Base-by-base conservation (phyloP, 2,113 vertebrate genomes). In the Lophotis ruficrista region DNA sequence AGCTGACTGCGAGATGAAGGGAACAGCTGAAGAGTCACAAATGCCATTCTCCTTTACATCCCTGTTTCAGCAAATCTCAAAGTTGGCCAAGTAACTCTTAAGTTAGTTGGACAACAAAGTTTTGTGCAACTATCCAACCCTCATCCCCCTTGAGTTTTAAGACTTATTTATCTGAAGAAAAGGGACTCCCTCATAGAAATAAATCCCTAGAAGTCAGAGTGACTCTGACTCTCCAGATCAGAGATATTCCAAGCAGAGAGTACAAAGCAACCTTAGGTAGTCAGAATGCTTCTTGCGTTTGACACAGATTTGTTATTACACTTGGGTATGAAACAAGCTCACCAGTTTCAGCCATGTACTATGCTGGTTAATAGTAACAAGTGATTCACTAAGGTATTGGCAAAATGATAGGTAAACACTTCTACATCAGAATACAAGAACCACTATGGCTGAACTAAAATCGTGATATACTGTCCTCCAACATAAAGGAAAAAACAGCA, bases 401-500 rank as follows among this genome's bases (percentile, higher is more conserved):
- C 33, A 83, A 70, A 85, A 33, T 5, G 5, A 23, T 2, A 76
- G 45, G 7, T 22, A 57, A 86, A n/a, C 23, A 38, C 25, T 72
- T 47, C 54, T 25, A n/a, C 31, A 53, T 12, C 37, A 71, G 11
- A 58, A n/a, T 4, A 43, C 11, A 23, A 76, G 20, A 56, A 57
- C 1, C 4, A 33, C 12, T 10, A 9, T 2, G 19, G 47, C 35
- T 53, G 50, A 83, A 37, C 25, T 12, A 82, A 56, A 14, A 37
- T 9, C 0, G 0, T 8, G 4, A 83, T 10, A 38, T 1, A 19
- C n/a, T 37, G 28, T 22, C 3, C 28, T 48, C 50, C 53, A 78
- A 30, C 5, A 25, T 5, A 56, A 43, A 58, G 60, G 56, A 83
- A 87, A 76, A 58, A 25, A 6, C 8, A 68, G 38, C 25, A 80